A percentile compares a stretch with the other conserved stretches of the same genome.
Conservation (phyloP, 2,888 invertebrate species). For the Leistus spinibarbis region DNA sequence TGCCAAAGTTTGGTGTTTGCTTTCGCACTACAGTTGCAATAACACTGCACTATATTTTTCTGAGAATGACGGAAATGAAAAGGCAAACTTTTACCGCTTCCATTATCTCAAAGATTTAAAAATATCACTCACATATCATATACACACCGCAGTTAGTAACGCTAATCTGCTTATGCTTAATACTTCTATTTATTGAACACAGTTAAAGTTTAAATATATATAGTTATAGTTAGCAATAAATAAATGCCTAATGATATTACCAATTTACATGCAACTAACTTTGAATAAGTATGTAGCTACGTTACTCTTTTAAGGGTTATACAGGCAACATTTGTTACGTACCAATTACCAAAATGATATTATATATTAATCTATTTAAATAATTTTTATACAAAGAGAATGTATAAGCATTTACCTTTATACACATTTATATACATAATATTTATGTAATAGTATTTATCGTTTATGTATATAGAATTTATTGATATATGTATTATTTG, state of each 20-base stretch:
- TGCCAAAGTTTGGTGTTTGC: too few relatives aligned
- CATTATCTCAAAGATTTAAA: neutral
- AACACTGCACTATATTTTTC: too few relatives aligned
- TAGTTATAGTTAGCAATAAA: too few relatives aligned
- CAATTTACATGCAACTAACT: neutral
- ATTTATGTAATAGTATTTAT: neutral
- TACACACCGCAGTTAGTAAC: neutral
- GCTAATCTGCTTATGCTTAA: neutral
- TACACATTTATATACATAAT: neutral
- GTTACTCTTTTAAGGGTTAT: neutral
- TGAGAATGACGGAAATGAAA: too few relatives aligned
- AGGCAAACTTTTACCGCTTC: neutral
- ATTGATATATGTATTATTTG: neutral
- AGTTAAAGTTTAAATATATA: neutral
- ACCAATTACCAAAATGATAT: too few relatives aligned
- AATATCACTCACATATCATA: neutral
- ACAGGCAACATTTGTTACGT: neutral
- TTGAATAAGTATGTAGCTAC: too few relatives aligned
- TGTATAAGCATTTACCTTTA: neutral
- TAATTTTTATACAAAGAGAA: neutral
- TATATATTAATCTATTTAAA: neutral
- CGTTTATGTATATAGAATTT: neutral
- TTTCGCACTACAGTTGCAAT: too few relatives aligned
- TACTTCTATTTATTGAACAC: neutral
- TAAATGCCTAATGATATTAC: neutral